Evolutionary conservation across 2,113 vertebrate genomes (phyloP), one percentile per base, ranked within the genome.

Genomic region (Callionymus lyra): DNA sequence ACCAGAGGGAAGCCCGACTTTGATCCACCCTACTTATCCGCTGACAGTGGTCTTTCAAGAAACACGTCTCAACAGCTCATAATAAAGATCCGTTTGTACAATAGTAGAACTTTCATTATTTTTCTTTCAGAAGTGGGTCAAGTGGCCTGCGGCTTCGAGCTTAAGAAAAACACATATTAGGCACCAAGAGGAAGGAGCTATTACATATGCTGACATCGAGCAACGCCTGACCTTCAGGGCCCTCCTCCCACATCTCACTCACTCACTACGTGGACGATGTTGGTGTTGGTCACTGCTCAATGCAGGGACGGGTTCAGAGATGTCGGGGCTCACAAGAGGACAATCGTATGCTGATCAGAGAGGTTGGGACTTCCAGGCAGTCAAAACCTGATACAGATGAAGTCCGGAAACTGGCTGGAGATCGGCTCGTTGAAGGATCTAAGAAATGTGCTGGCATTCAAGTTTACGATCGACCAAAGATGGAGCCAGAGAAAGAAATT

Each of bases 141-240:
- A 47, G 39, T 56, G 39, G 44, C 38, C 39, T 47, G 34, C 6
- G 34, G 44, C 41, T 54, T 50, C 39, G 31, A 59, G 43, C 61
- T 47, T 60, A 43, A 61, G 41, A 4, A 74, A 77, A 79, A 72
- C 55, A 76, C 15, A 38, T 38, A 49, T 53, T 66, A 35, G 59
- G 41, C 59, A 53, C 5, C 12, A 9, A 63, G 54, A 42, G 36
- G 34, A 64, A 45, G 15, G n/a, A 8, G 37, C 46, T 38, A 34
- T 41, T 50, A 38, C 34, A 35, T 36, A 41, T 12, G 38, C 50
- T 1, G 9, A 39, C 48, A 36, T 53, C 21, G 50, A 50, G 63
- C 56, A 65, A 51, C 17, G 44, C 8, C 5, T 51, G 54, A 67
- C 56, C 65, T 63, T 51, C 27, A 47, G 38, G 10, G 13, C 27